Percentiles rank a stretch among this genome's conserved stretches.
Conservation (phyloP, 2,113 vertebrate species). For the Aspidoscelis tigris region DNA sequence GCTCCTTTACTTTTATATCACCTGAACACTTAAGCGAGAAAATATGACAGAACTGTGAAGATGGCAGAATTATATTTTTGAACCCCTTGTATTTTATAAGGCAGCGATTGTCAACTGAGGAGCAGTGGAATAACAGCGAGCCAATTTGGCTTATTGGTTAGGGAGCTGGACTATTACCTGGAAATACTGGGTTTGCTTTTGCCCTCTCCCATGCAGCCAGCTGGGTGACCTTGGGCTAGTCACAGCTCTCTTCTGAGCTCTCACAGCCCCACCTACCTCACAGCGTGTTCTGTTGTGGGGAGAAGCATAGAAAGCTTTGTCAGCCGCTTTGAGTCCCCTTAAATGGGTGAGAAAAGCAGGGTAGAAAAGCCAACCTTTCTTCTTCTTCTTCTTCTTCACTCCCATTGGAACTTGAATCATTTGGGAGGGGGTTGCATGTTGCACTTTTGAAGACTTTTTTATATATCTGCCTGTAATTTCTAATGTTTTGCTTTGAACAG, state of each 20-base stretch:
- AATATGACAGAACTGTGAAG: neutral
- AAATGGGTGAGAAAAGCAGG: too few species aligned
- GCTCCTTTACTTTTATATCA: neutral
- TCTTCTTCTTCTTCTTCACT: neutral
- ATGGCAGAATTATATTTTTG: neutral
- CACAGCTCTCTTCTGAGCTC: too few species aligned
- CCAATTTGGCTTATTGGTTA: neutral
- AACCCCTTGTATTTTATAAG: slow-evolving; percentile 14
- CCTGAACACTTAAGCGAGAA: neutral
- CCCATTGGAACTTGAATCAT: neutral
- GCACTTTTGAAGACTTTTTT: slow-evolving; percentile 7
- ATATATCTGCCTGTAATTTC: slow-evolving; percentile 28
- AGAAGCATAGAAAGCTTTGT: too few species aligned
- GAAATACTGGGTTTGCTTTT: too few species aligned
- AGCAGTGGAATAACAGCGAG: neutral
- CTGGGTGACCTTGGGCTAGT: too few species aligned
- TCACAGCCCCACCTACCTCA: too few species aligned
- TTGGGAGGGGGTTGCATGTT: neutral
- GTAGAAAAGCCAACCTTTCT: neutral
- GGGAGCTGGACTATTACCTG: neutral
- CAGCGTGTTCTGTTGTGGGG: too few species aligned
- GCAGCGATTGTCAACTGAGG: slow-evolving; percentile 21
- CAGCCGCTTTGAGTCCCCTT: too few species aligned
- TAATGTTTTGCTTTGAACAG: slow-evolving; percentile 72
- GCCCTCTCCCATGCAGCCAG: too few species aligned